Conservation (phyloP, 1,140 invertebrate genomes). For the Anastatus disparis region DNA sequence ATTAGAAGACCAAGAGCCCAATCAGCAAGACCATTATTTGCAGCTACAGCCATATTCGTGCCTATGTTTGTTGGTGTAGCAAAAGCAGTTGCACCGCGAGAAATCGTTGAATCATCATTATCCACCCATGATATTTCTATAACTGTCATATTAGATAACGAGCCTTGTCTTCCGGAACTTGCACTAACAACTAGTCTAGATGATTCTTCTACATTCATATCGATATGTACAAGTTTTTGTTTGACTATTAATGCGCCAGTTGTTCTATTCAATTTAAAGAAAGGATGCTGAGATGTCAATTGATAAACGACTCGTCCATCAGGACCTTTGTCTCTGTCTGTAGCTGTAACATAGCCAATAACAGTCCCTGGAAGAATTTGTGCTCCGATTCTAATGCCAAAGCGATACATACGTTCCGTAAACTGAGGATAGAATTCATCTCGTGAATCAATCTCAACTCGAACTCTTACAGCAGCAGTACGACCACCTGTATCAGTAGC, state of each 20-base stretch:
- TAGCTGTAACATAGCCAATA: slow-evolving; percentile 88
- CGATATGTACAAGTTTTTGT: slow-evolving; percentile 75
- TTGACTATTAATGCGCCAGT: slow-evolving; percentile 87
- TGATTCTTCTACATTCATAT: slow-evolving; percentile 70
- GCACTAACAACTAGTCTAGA: slow-evolving; percentile 84
- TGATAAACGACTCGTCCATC: slow-evolving; percentile 93
- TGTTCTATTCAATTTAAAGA: slow-evolving; percentile 92
- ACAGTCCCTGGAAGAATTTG: slow-evolving; percentile 78
- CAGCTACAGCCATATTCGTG: slow-evolving; percentile 67
- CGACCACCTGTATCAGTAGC: slow-evolving; percentile 87
- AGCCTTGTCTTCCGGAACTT: slow-evolving; percentile 87
- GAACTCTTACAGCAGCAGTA: slow-evolving; percentile 79
- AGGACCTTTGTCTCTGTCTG: slow-evolving; percentile 88
- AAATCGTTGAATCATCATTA: slow-evolving; percentile 64
- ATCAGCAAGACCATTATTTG: slow-evolving; percentile 78
- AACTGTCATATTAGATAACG: slow-evolving; percentile 84
- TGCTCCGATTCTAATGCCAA: slow-evolving; percentile 77
- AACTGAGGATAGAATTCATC: slow-evolving; percentile 95
- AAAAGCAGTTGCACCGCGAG: slow-evolving; percentile 79
- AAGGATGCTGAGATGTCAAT: slow-evolving; percentile 82
- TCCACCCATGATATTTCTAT: slow-evolving; percentile 85
- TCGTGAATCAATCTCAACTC: slow-evolving; percentile 87
- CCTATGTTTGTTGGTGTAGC: slow-evolving; percentile 69
- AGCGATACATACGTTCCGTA: slow-evolving; percentile 86
- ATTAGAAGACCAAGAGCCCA: slow-evolving; percentile 90